These are phyloP conservation scores for Halcyon chelicuti DNA, from an alignment of 2,797 vertebrate genomes.

Conservation along the genomic window DNA sequence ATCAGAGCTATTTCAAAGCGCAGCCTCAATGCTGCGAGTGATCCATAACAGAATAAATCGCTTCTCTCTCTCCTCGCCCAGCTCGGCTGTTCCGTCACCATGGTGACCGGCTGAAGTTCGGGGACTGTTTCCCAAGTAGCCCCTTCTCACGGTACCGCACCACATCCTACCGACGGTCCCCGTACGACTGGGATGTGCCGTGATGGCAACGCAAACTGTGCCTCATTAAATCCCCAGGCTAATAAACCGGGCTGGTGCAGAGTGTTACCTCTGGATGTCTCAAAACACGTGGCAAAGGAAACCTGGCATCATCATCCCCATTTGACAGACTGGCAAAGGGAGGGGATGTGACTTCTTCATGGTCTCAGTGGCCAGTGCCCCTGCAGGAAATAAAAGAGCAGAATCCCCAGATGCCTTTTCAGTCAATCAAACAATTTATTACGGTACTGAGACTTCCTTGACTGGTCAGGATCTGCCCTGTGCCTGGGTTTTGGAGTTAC, in stretches of 20 bases:
- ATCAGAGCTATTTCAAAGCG: background rate
- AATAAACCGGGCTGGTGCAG: background rate
- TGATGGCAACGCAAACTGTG: background rate
- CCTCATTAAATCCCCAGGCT: accelerated
- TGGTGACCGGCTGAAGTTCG: constrained; percentile 19
- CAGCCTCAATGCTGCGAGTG: background rate
- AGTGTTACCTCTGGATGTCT: background rate
- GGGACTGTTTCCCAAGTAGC: background rate
- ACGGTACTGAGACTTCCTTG: background rate
- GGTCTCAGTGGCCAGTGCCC: background rate
- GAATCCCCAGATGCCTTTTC: background rate
- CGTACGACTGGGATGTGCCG: accelerated
- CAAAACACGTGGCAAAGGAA: background rate
- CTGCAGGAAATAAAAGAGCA: background rate
- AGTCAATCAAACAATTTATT: background rate
- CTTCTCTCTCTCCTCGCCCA: background rate
- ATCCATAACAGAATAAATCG: background rate
- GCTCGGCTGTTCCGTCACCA: background rate
- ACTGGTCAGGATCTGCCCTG: background rate
- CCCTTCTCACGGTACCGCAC: background rate
- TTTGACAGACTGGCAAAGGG: background rate
- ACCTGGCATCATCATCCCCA: background rate
- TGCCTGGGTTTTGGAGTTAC: background rate
- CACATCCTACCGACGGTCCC: background rate
- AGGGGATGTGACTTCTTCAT: background rate